A percentile compares a stretch with the other conserved stretches of the same genome.
Evolutionary conservation across 2,888 invertebrate genomes (phyloP).

Genomic region (Philaethria dido): DNA sequence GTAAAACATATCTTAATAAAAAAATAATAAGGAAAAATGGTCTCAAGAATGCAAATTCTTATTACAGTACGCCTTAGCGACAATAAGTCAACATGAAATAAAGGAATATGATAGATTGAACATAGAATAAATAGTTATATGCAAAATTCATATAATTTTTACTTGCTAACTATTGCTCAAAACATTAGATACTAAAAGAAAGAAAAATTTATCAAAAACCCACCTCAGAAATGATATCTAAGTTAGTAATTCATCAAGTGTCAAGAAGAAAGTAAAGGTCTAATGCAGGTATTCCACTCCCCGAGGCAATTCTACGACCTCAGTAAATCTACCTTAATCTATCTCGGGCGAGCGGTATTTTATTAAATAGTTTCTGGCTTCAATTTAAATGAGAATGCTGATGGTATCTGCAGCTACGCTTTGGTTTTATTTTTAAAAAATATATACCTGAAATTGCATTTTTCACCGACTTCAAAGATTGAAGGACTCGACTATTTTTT

Average conservation of each 20-base stretch:
- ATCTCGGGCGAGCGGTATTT: slow-evolving; percentile 13
- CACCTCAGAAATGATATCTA: not conserved
- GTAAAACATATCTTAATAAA: too few relatives aligned
- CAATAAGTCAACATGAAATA: too few relatives aligned
- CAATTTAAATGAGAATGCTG: slow-evolving; percentile 8
- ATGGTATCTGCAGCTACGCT: not conserved
- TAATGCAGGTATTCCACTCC: slow-evolving; percentile 7
- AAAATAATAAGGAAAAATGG: too few relatives aligned
- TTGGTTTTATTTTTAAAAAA: not conserved
- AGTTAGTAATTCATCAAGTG: slow-evolving; percentile 16
- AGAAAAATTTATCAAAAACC: not conserved
- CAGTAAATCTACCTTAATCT: slow-evolving; percentile 10
- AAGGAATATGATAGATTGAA: too few relatives aligned
- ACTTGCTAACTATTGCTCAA: too few relatives aligned
- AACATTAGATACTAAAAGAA: not conserved
- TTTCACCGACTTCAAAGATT: too few relatives aligned
- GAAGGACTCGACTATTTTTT: too few relatives aligned
- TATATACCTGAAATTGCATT: too few relatives aligned
- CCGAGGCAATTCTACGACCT: not conserved
- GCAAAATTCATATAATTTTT: too few relatives aligned
- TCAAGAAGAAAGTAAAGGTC: not conserved
- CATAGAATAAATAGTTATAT: too few relatives aligned
- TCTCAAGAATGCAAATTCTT: too few relatives aligned
- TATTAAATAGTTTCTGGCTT: slow-evolving; percentile 21
- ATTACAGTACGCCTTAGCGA: too few relatives aligned